Evolutionary conservation across 2,888 invertebrate genomes (phyloP).

Genomic region (Aspidapion aeneum): DNA sequence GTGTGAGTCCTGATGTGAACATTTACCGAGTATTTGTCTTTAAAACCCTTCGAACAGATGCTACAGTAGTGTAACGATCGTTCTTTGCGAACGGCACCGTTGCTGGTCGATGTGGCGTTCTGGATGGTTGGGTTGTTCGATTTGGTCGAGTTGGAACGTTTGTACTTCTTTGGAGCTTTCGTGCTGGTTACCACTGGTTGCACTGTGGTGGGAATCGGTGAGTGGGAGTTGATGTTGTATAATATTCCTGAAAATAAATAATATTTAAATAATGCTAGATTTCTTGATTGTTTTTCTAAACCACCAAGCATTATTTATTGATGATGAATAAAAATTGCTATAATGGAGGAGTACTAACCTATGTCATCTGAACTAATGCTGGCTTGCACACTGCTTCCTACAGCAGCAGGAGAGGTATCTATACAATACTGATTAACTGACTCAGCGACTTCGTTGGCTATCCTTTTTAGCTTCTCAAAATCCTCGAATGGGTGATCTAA

Average conservation of each 20-base stretch:
- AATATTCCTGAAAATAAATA: conserved; percentile 29
- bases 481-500: conserved; percentile 70
- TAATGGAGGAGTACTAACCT: conserved; percentile 27
- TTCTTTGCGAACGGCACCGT: conserved; percentile 72
- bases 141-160: conserved; percentile 52
- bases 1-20: conserved; percentile 98
- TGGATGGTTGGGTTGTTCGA: conserved; percentile 41
- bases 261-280: no score
- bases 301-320: no score
- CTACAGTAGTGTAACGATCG: conserved; percentile 87
- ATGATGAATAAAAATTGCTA: no score
- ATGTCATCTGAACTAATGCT: conserved; percentile 43
- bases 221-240: conserved; percentile 43
- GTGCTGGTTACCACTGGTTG: conserved; percentile 57
- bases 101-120: conserved; percentile 59
- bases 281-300: no score
- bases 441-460: conserved; percentile 78
- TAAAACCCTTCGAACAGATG: conserved; percentile 91
- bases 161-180: conserved; percentile 66
- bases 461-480: conserved; percentile 79
- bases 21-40: conserved; percentile 96
- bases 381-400: conserved; percentile 56
- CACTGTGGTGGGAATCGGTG: conserved; percentile 48
- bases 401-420: conserved; percentile 47
- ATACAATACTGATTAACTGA: conserved; percentile 69